Base-by-base conservation (phyloP, 2,797 vertebrate genomes). In the Chromobotia macracanthus region DNA sequence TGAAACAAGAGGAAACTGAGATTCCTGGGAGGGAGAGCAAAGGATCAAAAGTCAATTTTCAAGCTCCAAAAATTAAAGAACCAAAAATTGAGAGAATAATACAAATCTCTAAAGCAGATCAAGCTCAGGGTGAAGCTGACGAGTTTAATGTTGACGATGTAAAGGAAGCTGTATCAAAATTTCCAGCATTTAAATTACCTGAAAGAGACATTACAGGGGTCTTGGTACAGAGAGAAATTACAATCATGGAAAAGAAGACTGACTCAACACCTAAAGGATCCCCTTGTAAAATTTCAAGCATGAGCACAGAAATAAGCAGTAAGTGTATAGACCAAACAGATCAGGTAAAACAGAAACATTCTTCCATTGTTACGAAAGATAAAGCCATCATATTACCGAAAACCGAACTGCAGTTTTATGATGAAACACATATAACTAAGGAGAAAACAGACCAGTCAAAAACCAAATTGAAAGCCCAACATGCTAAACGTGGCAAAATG, bases 111-210 rank as follows among this genome's bases (percentile, higher is more conserved):
- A 68, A 70, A 10, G 15, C 72, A 60, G 84, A 77, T 48, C 71
- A 87, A 67, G 41, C 80, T 61, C 88, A 89, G 74, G 82, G 88
- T 50, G 82, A 88, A 48, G 86, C 89, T 83, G 19, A 91, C 83
- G 89, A 86, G 50, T 92, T 93, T 82, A 91, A 92, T 84, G 90
- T 93, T 79, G 77, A 92, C 68, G 92, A 91, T 56, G 92, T 94
- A 53, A 94, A 92, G 89, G 90, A 92, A 70, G 92, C 92, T 2
- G 91, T 92, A 83, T 93, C 92, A 73, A 94, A 94, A 87, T 75
- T 93, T 69, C 92, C 92, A 78, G 89, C 91, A 83, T 94, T 89
- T 53, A 94, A 94, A 79, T 78, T 94, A 69, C 93, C 93, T 16
- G 88, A 92, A 58, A 84, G 92, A 19, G 93, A 94, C 75, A 88